Base-by-base conservation (phyloP, 2,797 vertebrate species). In the Melanotaenia parkinsoni region DNA sequence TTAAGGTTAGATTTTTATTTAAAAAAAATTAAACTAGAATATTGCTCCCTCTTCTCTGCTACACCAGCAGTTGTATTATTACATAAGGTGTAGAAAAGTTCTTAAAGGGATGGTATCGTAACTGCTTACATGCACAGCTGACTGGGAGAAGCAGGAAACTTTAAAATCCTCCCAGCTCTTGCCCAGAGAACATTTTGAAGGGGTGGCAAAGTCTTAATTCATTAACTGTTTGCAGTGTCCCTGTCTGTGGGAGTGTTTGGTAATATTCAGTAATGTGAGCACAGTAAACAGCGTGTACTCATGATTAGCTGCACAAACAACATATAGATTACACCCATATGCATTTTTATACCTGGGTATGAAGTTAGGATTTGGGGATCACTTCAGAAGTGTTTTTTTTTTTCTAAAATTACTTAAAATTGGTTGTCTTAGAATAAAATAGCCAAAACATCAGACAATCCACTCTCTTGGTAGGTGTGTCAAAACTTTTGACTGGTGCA, bases 121-220 rank as follows among this genome's bases (percentile, higher is more conserved):
- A 68, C 38, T 65, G 58, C 64, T 26, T 24, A 20, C 53, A 40
- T 6, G 20, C 33, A 70, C 37, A 5, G 50, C 12, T 64, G 83
- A 86, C 87, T 70, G 24, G 78, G 24, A 64, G 26, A 5, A 28
- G 45, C 43, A 56, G 51, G 8, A 72, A 40, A 7, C 58, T 43
- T 75, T 83, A 76, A 89, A 81, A 78, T 74, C 35, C 1, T 35
- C 1, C 57, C 58, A 60, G 61, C 74, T 90, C 81, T 83, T 83
- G 67, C 72, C 57, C 18, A 28, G 16, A 6, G 43, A 20, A 45
- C 26, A 3, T 56, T 66, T 63, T 30, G 5, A 3, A 6, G 12
- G 9, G 10, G 14, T 22, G 56, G 69, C 56, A 38, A 67, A 28
- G 38, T 24, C 37, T 66, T 38, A 26, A 45, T 54, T 79, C 16